Evolutionary conservation across 1,140 invertebrate genomes (phyloP), one percentile per base, ranked within the genome.

Genomic region (Heliothis virescens): DNA sequence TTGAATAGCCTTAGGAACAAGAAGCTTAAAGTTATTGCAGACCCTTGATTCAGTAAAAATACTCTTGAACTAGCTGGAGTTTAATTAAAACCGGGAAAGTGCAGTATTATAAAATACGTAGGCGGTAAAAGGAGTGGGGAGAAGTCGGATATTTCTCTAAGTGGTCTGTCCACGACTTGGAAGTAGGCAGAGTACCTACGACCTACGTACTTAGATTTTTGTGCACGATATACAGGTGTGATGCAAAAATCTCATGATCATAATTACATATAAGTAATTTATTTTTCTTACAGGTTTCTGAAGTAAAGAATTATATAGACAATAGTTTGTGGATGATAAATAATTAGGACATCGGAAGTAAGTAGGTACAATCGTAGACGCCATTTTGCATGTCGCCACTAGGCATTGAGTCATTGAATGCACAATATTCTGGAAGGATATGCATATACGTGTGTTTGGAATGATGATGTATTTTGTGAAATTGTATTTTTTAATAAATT

Each of bases 31-130:
- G 55, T 59, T 74, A 62, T 74, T 60, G 34, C 80, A 15, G 78
- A 72, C 55, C 60, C 59, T 79, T 78, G 80, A 85, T 85, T 88
- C 76, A 82, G 81, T 83, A 84, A 87, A 86, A 87, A 86, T 85
- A 82, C 83, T 79, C 82, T 86, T 82, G 78, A 88, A 88, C 75
- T 74, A 41, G 83, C 81, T 79, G 57, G 72, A 85, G 84, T 91
- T 91, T 89, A 91, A 90, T 90, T 90, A 91, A 91, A 89, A 89
- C 83, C 80, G 82, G 72, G 86, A 79, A 82, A 83, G 84, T 83
- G 78, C 67, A 53, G 72, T 76, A 82, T 87, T 85, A 83, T 86
- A 82, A 85, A 86, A 83, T 79, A 87, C 79, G 74, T 73, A 80
- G 80, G 82, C 69, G 63, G 83, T 62, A 77, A 80, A 84, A 84